Percentiles rank a stretch among this genome's conserved stretches.
These are phyloP conservation scores for Pyrrhosoma nymphula DNA, from an alignment of 2,888 invertebrate species.

Conservation along the genomic window DNA sequence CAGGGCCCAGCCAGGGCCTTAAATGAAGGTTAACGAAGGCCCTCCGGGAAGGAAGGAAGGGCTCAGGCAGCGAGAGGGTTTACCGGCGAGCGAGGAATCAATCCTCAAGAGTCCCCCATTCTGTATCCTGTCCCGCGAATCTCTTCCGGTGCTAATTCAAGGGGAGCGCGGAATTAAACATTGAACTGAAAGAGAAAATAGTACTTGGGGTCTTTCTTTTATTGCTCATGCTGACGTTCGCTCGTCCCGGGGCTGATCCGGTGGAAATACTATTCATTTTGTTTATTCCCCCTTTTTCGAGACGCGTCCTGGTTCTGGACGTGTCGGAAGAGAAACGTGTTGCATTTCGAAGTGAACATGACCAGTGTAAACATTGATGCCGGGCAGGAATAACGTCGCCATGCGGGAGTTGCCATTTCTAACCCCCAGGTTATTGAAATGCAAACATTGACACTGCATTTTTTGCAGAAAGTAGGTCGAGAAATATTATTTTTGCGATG, in stretches of 20 bases:
- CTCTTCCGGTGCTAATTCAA: background rate
- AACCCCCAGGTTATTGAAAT: background rate
- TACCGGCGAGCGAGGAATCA: background rate
- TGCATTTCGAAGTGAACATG: background rate
- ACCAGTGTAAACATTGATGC: background rate
- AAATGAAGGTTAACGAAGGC: constrained; percentile 26
- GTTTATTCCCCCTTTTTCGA: background rate
- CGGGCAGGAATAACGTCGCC: background rate
- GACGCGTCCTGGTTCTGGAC: background rate
- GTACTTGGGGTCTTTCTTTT: too few species aligned
- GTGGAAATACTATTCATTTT: background rate
- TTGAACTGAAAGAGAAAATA: too few species aligned
- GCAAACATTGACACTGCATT: background rate
- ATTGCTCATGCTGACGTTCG: background rate
- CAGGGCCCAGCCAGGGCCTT: background rate
- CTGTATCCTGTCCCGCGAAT: background rate
- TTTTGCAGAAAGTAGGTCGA: background rate
- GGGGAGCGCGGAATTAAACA: background rate
- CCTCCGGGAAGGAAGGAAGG: background rate
- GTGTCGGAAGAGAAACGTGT: background rate
- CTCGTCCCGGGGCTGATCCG: background rate
- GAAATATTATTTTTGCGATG: background rate
- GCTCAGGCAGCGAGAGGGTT: background rate
- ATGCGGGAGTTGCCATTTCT: background rate
- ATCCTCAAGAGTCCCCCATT: background rate